Conservation (phyloP, 2,888 invertebrate species). For the Labia minor region DNA sequence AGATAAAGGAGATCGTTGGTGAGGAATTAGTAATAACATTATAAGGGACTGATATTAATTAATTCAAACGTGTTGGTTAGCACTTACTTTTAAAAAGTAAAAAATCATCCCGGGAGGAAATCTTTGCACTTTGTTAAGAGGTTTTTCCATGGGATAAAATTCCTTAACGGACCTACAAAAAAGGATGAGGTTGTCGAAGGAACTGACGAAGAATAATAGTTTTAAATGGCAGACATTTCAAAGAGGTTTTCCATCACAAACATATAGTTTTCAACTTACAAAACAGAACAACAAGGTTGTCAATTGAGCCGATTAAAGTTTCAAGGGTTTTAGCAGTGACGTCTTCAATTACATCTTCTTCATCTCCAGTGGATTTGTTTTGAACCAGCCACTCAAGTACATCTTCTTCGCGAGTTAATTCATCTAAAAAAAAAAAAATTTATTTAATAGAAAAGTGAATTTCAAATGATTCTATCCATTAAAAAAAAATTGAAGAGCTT, state of each 20-base stretch:
- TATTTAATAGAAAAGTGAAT: constrained; percentile 25
- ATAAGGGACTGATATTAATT: no score
- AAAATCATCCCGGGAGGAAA: constrained; percentile 6
- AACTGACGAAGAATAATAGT: no score
- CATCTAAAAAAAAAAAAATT: constrained; percentile 44
- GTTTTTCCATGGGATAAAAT: neutral
- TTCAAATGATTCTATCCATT: constrained; percentile 23
- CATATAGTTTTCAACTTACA: constrained; percentile 50
- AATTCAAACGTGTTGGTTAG: no score
- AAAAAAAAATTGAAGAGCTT: constrained; percentile 14
- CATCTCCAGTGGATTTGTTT: constrained; percentile 86
- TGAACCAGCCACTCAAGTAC: constrained; percentile 88
- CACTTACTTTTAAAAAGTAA: constrained; percentile 1
- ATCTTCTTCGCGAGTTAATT: constrained; percentile 80
- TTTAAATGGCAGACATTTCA: no score
- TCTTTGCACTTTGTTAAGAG: neutral
- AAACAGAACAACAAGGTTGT: constrained; percentile 83
- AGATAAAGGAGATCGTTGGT: no score
- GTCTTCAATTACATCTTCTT: constrained; percentile 88
- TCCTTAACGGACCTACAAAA: no score
- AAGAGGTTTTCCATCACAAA: no score
- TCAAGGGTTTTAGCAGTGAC: constrained; percentile 81
- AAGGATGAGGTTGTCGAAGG: no score
- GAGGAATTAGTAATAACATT: no score
- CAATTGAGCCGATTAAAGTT: constrained; percentile 78